Evolutionary conservation across 2,888 invertebrate species (phyloP), one percentile per base, ranked within the genome.

Genomic region (Marronus borbonicus): DNA sequence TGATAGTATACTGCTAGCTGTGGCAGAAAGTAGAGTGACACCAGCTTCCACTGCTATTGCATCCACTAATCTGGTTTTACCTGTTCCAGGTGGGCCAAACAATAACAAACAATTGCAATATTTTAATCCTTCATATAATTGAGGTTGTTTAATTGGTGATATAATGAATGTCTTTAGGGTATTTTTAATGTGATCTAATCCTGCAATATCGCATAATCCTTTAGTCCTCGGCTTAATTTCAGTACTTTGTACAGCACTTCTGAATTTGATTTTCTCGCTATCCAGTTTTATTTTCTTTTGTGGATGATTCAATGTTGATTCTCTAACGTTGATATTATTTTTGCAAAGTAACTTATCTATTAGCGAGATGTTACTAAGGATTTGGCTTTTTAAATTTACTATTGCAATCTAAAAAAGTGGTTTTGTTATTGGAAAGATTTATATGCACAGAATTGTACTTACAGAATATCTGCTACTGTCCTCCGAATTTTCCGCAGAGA

Each of bases 1-100:
- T 3, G 91, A 92, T 24, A 91, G 84, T 36, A 92, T 86, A 84
- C 90, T 90, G 12, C 91, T 89, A 74, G 90, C 89, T 36, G 91
- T 90, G 36, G 92, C 87, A 79, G 87, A 88, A 85, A 90, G 90
- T 77, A 92, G 88, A 10, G 86, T 84, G 5, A 90, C 90, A 31
- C 88, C 85, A 50, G 90, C 89, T 86, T 92, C 91, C 1, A 89
- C 86, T 2, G 90, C 89, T 75, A 89, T 76, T 39, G 89, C 89
- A 80, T 89, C 87, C 3, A 86, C 89, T 17, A 90, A 81, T 65
- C 84, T 84, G 2, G 90, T 90, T 85, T 90, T 90, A 5, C 90
- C 90, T 1, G 89, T 90, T 17, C 90, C 90, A 8, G 90, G 90
- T 3, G 90, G 89, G 0, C 90, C 90, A 83, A 86, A 92, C 39